phyloP scores from a whole-genome alignment of 2,888 invertebrate genomes.

The Meteorus colon region DNA sequence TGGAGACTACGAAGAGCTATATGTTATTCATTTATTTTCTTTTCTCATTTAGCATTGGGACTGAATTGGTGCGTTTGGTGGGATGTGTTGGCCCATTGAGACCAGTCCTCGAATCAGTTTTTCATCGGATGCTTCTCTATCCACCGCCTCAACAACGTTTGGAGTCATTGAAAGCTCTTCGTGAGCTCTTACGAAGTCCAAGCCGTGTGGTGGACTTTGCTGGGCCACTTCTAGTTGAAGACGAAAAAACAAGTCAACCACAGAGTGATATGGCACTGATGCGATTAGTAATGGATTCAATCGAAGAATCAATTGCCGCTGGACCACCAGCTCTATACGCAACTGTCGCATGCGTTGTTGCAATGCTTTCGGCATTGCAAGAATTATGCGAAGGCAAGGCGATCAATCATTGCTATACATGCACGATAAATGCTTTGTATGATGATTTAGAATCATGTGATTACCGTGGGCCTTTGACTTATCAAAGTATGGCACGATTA shows the following conservation, averaged over 20 bases:
- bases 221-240: constrained; percentile 76
- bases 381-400: constrained; percentile 85
- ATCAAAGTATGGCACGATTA: constrained; percentile 87
- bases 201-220: constrained; percentile 85
- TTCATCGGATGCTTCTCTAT: constrained; percentile 92
- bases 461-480: constrained; percentile 89
- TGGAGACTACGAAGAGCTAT: too few relatives aligned
- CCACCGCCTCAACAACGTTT: constrained; percentile 89
- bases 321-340: constrained; percentile 85
- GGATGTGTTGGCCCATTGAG: constrained; percentile 90
- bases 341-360: constrained; percentile 88
- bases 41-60: constrained; percentile 82
- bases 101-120: constrained; percentile 93
- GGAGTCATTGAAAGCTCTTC: constrained; percentile 88
- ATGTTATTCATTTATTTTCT: neutral
- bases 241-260: constrained; percentile 78
- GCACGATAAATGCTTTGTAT: constrained; percentile 68
- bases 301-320: constrained; percentile 92
- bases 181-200: constrained; percentile 87
- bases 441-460: constrained; percentile 75
- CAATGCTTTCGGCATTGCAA: constrained; percentile 87
- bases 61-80: constrained; percentile 89
- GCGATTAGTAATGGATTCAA: constrained; percentile 92
- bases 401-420: constrained; percentile 76
- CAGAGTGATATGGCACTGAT: constrained; percentile 88